These are phyloP conservation scores for Gymnopithys bicolor DNA, from an alignment of 2,797 vertebrate genomes.

Conservation along the genomic window DNA sequence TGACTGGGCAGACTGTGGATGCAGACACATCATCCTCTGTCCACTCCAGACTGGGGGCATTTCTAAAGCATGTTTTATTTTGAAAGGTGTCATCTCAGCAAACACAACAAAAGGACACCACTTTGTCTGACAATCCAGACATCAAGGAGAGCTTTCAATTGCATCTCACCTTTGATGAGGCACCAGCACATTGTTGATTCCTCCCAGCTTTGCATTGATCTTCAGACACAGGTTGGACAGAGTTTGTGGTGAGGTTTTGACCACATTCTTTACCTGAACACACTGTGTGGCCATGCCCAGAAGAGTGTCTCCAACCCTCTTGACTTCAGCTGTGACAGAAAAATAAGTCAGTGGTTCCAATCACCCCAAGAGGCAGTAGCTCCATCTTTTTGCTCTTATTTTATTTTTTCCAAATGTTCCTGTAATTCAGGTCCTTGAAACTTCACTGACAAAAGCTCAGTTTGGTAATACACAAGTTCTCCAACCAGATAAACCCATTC, in stretches of 20 bases:
- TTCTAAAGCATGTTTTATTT: not conserved
- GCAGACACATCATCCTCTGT: not conserved
- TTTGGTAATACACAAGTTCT: not conserved
- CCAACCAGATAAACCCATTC: not conserved
- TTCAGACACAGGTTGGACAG: constrained; percentile 99
- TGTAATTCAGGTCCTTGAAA: not conserved
- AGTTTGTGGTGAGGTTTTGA: constrained; percentile 98
- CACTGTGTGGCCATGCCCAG: constrained; percentile 99
- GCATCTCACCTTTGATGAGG: constrained; percentile 93
- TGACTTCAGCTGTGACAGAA: constrained; percentile 90
- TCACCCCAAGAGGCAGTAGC: not conserved
- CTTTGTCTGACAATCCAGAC: not conserved
- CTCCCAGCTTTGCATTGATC: constrained; percentile 98
- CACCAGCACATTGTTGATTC: constrained; percentile 98
- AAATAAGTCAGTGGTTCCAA: not conserved
- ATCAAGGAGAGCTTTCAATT: not conserved
- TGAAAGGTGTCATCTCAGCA: not conserved
- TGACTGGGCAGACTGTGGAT: not conserved
- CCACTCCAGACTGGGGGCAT: not conserved
- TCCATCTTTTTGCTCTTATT: not conserved
- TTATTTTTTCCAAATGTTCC: not conserved
- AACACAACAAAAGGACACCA: not conserved
- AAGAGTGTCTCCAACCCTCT: constrained; percentile 96
- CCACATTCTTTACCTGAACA: constrained; percentile 98
- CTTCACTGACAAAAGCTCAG: not conserved